Percentiles rank a stretch among this genome's conserved stretches.
These are phyloP conservation scores for Lepidocyrtoides sp. DNA, from an alignment of 2,888 invertebrate genomes.

Conservation along the genomic window DNA sequence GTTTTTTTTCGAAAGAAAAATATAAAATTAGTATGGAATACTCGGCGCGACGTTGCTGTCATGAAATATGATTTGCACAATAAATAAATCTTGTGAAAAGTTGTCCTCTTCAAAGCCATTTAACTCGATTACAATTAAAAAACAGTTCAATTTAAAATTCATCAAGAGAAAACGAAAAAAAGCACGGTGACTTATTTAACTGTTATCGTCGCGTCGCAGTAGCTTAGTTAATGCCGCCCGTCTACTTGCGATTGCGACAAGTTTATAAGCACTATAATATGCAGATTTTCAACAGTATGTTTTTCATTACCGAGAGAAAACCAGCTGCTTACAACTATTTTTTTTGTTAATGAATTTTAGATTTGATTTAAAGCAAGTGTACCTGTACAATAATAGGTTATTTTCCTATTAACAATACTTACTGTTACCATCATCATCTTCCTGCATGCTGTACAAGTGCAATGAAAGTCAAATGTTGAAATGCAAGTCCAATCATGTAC, in stretches of 20 bases:
- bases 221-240: not conserved
- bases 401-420: not conserved
- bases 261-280: not conserved
- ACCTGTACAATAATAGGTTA: not conserved
- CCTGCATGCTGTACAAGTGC: not conserved
- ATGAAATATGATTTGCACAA: conserved; percentile 49
- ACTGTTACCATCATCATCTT: no score
- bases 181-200: not conserved
- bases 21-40: conserved; percentile 48
- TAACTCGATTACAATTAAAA: conserved; percentile 53
- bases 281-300: not conserved
- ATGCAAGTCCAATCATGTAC: conserved; percentile 20
- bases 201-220: not conserved
- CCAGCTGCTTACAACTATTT: not conserved
- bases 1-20: not conserved
- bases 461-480: conserved; percentile 33
- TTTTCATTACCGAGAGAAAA: not conserved
- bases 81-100: not conserved
- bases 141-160: conserved; percentile 27
- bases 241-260: not conserved
- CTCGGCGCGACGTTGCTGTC: not conserved
- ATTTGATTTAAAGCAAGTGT: not conserved
- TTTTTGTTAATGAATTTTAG: not conserved
- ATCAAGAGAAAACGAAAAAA: not conserved
- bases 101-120: conserved; percentile 1